Percentiles rank a stretch among this genome's conserved stretches.
phyloP scores from a whole-genome alignment of 2,797 vertebrate species.

The Apogon hyalosoma region DNA sequence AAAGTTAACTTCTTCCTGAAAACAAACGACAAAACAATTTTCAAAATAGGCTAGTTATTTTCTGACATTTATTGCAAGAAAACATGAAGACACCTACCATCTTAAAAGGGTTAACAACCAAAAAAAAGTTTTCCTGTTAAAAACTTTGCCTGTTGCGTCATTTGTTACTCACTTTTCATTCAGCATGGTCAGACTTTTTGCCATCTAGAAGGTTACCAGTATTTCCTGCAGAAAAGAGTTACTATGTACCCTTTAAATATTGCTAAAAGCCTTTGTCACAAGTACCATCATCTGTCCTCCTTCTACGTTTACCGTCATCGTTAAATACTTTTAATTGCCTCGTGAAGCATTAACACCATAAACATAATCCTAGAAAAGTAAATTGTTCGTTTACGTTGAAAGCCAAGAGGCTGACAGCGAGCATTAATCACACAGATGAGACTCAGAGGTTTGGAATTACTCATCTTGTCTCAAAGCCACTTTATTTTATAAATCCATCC shows the following conservation, averaged over 20 bases:
- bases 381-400: constrained; percentile 33
- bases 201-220: background rate
- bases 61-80: too few species aligned
- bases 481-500: constrained; percentile 37
- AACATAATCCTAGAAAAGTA: constrained; percentile 37
- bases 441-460: constrained; percentile 48
- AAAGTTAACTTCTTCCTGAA: too few species aligned
- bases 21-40: too few species aligned
- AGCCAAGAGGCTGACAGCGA: constrained; percentile 40
- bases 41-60: too few species aligned
- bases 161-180: too few species aligned
- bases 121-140: too few species aligned
- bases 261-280: constrained; percentile 12
- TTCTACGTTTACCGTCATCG: constrained; percentile 15
- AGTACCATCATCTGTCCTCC: constrained; percentile 5
- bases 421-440: constrained; percentile 58
- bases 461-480: constrained; percentile 34
- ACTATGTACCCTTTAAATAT: background rate
- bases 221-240: background rate
- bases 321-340: constrained; percentile 30
- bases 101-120: too few species aligned
- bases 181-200: too few species aligned
- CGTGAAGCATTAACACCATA: constrained; percentile 18
- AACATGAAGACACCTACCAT: too few species aligned
- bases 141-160: too few species aligned